Base-by-base conservation (phyloP, 1,140 invertebrate species). In the Papilio helenus region DNA sequence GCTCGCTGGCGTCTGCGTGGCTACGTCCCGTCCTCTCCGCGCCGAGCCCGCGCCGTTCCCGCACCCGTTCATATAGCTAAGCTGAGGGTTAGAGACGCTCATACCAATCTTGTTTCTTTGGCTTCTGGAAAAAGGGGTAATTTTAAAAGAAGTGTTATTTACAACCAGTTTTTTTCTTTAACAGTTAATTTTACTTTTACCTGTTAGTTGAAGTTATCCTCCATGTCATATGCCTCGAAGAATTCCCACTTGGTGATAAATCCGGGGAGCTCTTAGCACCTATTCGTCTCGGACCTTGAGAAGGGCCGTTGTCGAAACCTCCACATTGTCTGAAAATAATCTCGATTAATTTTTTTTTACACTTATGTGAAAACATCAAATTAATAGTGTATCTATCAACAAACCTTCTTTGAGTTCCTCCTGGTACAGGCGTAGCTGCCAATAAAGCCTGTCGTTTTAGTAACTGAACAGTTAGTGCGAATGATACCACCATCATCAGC, bases 391-490 rank as follows among this genome's bases (percentile, higher is more conserved):
- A 55, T 77, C 39, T 34, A 18, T 16, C 2, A 34, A 18, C 58
- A 29, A 68, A 94, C 92, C 92, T 89, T 84, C 92, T 90, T 46
- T 94, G 92, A 20, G 87, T 90, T 0, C 90, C 92, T 14, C 92
- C 92, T 3, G 92, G 88, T 7, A 92, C 91, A 18, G 93, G 92
- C 0, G 91, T 91, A 1, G 96, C 96, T 1, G 96, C 96, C 82
- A 97, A 95, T 80, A 96, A 94, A 0, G 97, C 97, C 84, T 97
- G 97, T 76, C 96, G 96, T 78, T 97, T 95, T 44, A 99, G 94
- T 76, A 99, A 93, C 80, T 97, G 97, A 10, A 99, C 98, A 1
- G 98, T 99, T 29, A 99, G 95, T 0, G 97, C 96, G 87, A 99
- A 99, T 1, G 98, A 98, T 39, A 98, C 96, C 42, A 98, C 96